Conservation (phyloP, 2,113 vertebrate species). For the Chlorocebus sabaeus region DNA sequence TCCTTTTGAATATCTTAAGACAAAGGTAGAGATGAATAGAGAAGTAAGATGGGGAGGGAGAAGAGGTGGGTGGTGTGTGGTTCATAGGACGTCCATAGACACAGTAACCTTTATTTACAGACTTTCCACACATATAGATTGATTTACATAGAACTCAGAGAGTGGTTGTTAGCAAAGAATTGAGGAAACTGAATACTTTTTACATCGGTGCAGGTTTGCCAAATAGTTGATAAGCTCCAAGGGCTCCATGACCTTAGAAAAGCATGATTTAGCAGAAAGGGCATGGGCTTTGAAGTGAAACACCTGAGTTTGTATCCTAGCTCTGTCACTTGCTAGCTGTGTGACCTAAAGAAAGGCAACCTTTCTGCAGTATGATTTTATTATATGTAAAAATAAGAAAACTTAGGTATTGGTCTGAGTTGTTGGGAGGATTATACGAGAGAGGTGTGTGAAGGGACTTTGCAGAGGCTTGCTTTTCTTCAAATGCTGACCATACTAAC, state of each 20-base stretch:
- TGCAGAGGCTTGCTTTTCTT: background rate
- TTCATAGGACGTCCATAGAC: background rate
- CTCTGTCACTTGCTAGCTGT: background rate
- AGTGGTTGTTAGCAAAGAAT: background rate
- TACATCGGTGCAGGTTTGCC: background rate
- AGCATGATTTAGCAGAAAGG: background rate
- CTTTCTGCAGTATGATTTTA: background rate
- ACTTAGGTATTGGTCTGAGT: background rate
- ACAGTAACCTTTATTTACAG: background rate
- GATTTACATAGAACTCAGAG: background rate
- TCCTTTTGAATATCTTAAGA: background rate
- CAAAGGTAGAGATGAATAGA: background rate
- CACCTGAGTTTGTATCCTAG: background rate
- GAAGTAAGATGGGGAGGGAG: background rate
- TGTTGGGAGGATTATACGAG: background rate
- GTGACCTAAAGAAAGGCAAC: background rate
- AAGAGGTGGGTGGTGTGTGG: background rate
- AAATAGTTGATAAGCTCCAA: background rate
- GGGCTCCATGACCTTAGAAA: background rate
- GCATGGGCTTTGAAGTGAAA: background rate
- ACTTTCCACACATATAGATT: background rate
- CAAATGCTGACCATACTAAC: background rate
- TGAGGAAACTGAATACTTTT: slow-evolving; percentile 14
- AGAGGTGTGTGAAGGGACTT: background rate
- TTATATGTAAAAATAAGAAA: background rate